Evolutionary conservation across 2,888 invertebrate genomes (phyloP).

Genomic region (Alitta virens): DNA sequence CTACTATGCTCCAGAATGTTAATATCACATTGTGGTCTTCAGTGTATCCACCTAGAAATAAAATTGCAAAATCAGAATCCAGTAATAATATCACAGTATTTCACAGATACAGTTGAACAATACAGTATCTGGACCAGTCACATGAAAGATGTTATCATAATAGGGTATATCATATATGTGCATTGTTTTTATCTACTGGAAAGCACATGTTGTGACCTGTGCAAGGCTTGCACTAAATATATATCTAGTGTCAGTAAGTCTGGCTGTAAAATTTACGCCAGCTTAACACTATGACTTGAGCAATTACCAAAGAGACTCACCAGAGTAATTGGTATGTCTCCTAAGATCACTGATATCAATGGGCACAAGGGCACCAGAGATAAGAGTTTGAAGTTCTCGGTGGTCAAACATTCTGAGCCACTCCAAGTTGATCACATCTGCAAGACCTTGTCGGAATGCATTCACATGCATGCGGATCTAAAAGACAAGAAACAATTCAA

Average conservation of each 20-base stretch:
- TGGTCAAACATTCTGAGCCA: slow-evolving; percentile 95
- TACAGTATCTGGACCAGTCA: too few relatives aligned
- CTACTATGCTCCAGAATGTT: slow-evolving; percentile 86
- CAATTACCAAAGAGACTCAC: slow-evolving; percentile 57
- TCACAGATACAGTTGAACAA: too few relatives aligned
- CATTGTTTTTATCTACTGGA: too few relatives aligned
- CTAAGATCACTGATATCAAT: slow-evolving; percentile 88
- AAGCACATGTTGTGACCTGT: too few relatives aligned
- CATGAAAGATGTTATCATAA: too few relatives aligned
- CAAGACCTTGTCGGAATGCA: slow-evolving; percentile 85
- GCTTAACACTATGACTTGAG: too few relatives aligned
- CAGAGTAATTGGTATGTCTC: slow-evolving; percentile 83
- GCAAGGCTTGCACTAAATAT: too few relatives aligned
- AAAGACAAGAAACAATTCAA: not conserved
- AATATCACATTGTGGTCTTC: slow-evolving; percentile 79
- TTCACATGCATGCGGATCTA: slow-evolving; percentile 74
- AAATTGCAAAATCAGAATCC: not conserved
- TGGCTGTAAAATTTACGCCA: too few relatives aligned
- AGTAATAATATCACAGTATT: too few relatives aligned
- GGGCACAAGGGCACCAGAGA: slow-evolving; percentile 91
- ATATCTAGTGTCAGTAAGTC: too few relatives aligned
- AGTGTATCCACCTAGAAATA: slow-evolving; percentile 72
- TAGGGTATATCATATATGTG: too few relatives aligned
- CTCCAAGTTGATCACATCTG: slow-evolving; percentile 84
- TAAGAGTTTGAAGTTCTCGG: slow-evolving; percentile 91